Evolutionary conservation across 1,140 invertebrate species (phyloP).

Genomic region (Drosophila albomicans): DNA sequence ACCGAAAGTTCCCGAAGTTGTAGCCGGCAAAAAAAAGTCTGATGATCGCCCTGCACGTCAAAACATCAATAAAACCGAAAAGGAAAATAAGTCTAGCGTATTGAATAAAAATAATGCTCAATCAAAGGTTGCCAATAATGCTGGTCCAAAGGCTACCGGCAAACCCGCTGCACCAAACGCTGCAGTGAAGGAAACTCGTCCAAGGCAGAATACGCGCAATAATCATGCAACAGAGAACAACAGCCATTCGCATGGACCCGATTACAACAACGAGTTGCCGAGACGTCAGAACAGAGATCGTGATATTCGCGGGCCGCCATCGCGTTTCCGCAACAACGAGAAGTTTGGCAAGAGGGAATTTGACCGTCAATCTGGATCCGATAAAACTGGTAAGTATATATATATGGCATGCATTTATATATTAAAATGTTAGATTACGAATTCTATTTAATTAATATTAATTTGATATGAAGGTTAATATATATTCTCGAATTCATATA

Average conservation of each 20-base stretch:
- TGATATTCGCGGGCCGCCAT: conserved; percentile 73
- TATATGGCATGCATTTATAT: conserved; percentile 85
- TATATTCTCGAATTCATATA: background rate
- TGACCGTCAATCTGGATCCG: conserved; percentile 97
- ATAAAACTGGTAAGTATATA: conserved; percentile 91
- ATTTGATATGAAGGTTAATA: no score
- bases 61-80: conserved; percentile 87
- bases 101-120: conserved; percentile 58
- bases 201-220: conserved; percentile 86
- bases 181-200: conserved; percentile 87
- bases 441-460: no score
- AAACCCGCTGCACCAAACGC: conserved; percentile 31
- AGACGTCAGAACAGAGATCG: conserved; percentile 69
- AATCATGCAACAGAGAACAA: conserved; percentile 14
- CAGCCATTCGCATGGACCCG: conserved; percentile 35
- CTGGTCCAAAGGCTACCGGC: conserved; percentile 29
- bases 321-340: conserved; percentile 87
- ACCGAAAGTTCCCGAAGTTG: conserved; percentile 21
- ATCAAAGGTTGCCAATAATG: conserved; percentile 16
- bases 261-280: conserved; percentile 85
- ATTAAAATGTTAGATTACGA: background rate
- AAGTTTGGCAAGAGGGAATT: conserved; percentile 92
- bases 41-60: conserved; percentile 24
- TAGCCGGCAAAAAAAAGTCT: conserved; percentile 52
- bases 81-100: conserved; percentile 91